Percentiles rank a stretch among this genome's conserved stretches.
Evolutionary conservation across 2,888 invertebrate genomes (phyloP).

Genomic region (Eupithecia abbreviata): DNA sequence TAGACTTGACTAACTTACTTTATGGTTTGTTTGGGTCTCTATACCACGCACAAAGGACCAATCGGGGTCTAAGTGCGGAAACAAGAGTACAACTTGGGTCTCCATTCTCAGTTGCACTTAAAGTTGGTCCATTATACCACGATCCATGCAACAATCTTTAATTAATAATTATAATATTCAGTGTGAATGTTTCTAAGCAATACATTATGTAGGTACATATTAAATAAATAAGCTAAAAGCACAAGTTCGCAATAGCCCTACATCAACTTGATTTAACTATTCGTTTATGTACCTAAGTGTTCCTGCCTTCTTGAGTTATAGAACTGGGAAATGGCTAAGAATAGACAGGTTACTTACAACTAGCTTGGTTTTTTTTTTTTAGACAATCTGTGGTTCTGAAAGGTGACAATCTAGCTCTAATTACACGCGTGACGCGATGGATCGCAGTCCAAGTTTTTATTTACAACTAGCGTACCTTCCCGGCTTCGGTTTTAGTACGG

Average conservation of each 20-base stretch:
- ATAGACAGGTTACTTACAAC: neutral
- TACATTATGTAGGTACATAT: neutral
- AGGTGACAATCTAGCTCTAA: neutral
- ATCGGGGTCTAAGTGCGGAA: no score
- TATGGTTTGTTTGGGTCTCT: neutral
- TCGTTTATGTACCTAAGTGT: slow-evolving; percentile 10
- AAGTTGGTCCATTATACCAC: neutral
- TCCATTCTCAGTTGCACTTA: neutral
- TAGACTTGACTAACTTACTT: no score
- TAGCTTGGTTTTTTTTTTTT: neutral
- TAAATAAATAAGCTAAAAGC: neutral
- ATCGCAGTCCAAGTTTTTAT: neutral
- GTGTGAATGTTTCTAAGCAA: neutral
- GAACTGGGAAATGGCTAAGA: neutral
- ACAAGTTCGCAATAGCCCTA: slow-evolving; percentile 26
- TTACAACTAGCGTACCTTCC: neutral
- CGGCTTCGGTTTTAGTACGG: no score
- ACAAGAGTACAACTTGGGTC: neutral
- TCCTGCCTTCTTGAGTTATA: slow-evolving; percentile 7
- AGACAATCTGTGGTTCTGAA: neutral
- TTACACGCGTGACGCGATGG: neutral
- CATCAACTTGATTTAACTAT: slow-evolving; percentile 30
- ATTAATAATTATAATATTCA: neutral
- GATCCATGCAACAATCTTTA: neutral
- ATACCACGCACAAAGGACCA: no score